Evolutionary conservation across 2,797 vertebrate genomes (phyloP), one percentile per base, ranked within the genome.

Genomic region (Loris lydekkerianus): DNA sequence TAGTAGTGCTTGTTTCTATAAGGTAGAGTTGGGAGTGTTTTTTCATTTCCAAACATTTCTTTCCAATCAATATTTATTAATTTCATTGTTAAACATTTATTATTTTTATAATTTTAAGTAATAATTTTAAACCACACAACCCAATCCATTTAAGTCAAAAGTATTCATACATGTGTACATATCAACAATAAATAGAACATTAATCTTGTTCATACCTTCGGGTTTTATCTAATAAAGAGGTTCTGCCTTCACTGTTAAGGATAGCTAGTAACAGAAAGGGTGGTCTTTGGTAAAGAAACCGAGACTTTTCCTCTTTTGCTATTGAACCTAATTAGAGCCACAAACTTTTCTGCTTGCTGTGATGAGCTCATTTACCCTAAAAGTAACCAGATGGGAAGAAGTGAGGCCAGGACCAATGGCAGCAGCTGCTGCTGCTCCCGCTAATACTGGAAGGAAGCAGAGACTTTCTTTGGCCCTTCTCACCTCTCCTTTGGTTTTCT

Each of bases 1-100:
- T 73, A 89, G 70, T 60, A 86, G 61, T 70, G 10, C 53, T 89
- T 94, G 14, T 82, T 25, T 91, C 56, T 83, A 7, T 9, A 86
- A 76, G 46, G 34, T 61, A 89, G 10, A 93, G 69, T 53, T 76
- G 11, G 8, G 46, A 23, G 49, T 27, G 25, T 69, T 82, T 92
- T 72, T 46, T 18, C 25, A 80, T 81, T 78, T 70, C 17, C 43
- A 34, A 27, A 93, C 82, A 53, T 92, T 56, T 82, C 9, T 95
- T 96, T 93, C 60, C 91, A 91, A 94, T 82, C 23, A 96, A 93
- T 10, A 82, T 31, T 18, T 78, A 89, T 46, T 86, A 76, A 80
- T 87, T 75, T 91, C 40, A 58, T 72, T 93, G 80, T 72, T 14
- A 89, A 49, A 61, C 2, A 89, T 21, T 67, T 88, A 80, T 69